Evolutionary conservation across 2,797 vertebrate genomes (phyloP).

Genomic region (Psittacula echo): DNA sequence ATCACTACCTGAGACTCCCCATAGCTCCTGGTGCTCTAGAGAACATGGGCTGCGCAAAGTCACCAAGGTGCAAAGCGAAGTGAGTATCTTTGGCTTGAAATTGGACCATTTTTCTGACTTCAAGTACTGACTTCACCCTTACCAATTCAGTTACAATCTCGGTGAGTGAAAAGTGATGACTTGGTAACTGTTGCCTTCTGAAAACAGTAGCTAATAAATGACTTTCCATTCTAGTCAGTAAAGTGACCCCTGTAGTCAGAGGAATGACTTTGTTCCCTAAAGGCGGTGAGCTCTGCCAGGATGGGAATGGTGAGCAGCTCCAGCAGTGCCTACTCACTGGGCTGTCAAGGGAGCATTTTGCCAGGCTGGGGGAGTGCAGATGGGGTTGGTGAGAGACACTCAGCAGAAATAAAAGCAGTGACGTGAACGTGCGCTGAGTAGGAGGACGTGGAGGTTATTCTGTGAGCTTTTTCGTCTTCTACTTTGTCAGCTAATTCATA

Average conservation of each 20-base stretch:
- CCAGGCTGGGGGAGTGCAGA: neutral
- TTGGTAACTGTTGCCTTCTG: neutral
- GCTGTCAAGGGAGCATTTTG: neutral
- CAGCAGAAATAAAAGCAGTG: constrained; percentile 15
- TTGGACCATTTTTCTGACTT: neutral
- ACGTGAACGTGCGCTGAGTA: neutral
- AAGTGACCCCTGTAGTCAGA: neutral
- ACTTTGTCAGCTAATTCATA: neutral
- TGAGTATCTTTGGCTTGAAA: neutral
- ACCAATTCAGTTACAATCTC: neutral
- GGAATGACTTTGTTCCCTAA: neutral
- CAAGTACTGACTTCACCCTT: neutral
- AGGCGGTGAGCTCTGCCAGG: neutral
- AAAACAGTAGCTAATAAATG: neutral
- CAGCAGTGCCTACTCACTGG: neutral
- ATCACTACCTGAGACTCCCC: neutral
- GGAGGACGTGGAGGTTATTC: neutral
- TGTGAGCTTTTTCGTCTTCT: neutral
- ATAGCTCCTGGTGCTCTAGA: neutral
- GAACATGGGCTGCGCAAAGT: neutral
- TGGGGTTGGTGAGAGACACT: neutral
- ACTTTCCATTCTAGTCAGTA: neutral
- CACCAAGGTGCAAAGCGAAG: neutral
- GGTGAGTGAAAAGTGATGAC: neutral
- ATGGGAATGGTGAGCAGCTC: neutral